Base-by-base conservation (phyloP, 2,113 vertebrate genomes). In the Peromyscus polionotus region DNA sequence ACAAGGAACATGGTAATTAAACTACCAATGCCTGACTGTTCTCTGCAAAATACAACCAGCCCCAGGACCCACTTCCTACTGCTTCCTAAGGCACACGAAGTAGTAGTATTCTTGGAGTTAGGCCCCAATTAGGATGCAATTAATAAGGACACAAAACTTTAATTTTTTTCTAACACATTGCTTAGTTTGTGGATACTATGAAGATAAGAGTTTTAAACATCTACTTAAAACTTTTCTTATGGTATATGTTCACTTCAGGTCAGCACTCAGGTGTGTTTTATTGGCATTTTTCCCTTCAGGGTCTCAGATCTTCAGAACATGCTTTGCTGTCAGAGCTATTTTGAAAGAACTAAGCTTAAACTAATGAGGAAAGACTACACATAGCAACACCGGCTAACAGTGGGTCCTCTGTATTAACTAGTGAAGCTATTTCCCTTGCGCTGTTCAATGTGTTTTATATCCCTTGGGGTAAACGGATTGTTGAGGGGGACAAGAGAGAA, bases 181-280 rank as follows among this genome's bases (percentile, higher is more conserved):
- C 65, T 91, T 75, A 89, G 24, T 80, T 77, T 95, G 9, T 57
- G 79, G 73, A n/a, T 7, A 39, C 7, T 57, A 31, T 91, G 24
- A 77, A 91, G 10, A 24, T 63, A 61, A 10, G 7, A 80, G 39
- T 97, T 54, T 51, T 36, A 13, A 88, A 76, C 16, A 87, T 63
- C 14, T 48, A 14, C 54, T 92, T 97, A 93, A 96, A 96, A 97
- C 91, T 96, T 97, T 97, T 90, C 94, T 73, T 1, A 90, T 12
- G 67, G 59, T 96, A 59, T 68, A 48, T 13, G 83, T 93, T 93
- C 95, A 90, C 2, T 0, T 73, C 0, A 20, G 63, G 22, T 45
- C 0, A 5, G 88, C 88, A 97, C 0, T 5, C 26, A 63, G 72
- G 73, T 70, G 48, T 42, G 3, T 90, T 61, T 84, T 67, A 93